A percentile compares a stretch with the other conserved stretches of the same genome.
phyloP scores from a whole-genome alignment of 2,888 invertebrate genomes.

The Drosophila sordidula region DNA sequence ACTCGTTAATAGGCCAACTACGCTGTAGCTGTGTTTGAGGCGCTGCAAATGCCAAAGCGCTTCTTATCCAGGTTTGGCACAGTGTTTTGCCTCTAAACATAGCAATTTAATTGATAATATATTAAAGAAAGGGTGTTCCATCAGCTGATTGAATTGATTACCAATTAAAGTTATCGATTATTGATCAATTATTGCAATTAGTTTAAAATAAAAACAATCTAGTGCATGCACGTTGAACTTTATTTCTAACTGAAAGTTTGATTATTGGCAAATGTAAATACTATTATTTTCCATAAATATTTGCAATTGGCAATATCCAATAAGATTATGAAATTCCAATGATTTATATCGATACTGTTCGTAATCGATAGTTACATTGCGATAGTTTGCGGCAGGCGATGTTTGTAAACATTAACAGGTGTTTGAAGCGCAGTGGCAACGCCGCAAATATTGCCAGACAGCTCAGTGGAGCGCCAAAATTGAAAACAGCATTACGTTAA shows the following conservation, averaged over 20 bases:
- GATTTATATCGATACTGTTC: conserved; percentile 5
- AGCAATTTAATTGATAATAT: conserved; percentile 59
- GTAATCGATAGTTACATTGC: conserved; percentile 13
- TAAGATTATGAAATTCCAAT: neutral
- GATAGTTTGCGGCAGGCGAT: neutral
- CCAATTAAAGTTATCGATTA: conserved; percentile 31
- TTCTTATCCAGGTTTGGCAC: conserved; percentile 58
- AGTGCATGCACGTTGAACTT: neutral
- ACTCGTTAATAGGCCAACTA: conserved; percentile 34
- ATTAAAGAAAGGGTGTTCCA: conserved; percentile 35
- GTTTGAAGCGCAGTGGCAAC: conserved; percentile 14
- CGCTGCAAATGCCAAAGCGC: conserved; percentile 45
- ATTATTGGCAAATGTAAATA: neutral
- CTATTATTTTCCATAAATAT: neutral
- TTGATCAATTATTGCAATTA: neutral
- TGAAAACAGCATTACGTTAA: neutral
- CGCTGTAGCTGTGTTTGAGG: conserved; percentile 30
- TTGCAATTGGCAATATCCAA: neutral
- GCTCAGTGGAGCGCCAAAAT: neutral
- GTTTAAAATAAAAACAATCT: neutral
- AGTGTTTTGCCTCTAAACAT: conserved; percentile 69
- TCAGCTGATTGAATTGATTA: conserved; percentile 21
- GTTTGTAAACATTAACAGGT: conserved; percentile 16
- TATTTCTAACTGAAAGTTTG: neutral
- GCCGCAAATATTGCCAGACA: conserved; percentile 2